These are phyloP conservation scores for Piaya cayana DNA, from an alignment of 2,113 vertebrate genomes.

Conservation along the genomic window DNA sequence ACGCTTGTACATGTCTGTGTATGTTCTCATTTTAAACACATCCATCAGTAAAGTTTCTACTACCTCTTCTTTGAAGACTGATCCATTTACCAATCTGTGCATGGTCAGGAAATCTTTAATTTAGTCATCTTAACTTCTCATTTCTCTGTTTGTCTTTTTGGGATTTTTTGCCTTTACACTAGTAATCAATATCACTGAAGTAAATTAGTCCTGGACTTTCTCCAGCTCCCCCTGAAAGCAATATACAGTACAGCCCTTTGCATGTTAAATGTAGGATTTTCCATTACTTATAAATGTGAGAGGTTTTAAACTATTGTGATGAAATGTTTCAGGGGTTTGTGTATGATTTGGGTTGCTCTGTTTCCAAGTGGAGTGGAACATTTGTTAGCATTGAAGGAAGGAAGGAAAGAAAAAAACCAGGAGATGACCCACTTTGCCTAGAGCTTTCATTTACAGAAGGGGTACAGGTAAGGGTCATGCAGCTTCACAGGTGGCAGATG, in stretches of 20 bases:
- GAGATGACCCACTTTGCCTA: background rate
- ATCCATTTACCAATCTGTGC: background rate
- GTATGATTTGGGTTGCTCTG: background rate
- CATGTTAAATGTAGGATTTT: background rate
- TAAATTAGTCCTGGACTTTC: background rate
- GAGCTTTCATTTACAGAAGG: background rate
- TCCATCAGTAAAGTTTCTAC: background rate
- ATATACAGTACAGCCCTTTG: background rate
- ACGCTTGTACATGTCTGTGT: background rate
- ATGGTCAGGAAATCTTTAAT: background rate
- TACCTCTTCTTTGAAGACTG: background rate
- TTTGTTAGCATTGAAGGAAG: background rate
- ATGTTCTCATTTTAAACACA: background rate
- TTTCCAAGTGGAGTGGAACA: background rate
- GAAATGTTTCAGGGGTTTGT: background rate
- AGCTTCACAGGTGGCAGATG: background rate
- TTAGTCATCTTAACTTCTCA: background rate
- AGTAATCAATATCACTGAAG: background rate
- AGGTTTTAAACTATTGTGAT: background rate
- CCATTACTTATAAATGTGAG: background rate
- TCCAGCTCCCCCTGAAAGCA: background rate
- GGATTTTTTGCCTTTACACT: background rate
- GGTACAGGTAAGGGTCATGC: background rate
- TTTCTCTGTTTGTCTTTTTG: background rate
- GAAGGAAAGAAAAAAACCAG: background rate